These are phyloP conservation scores for Hiodon alosoides DNA, from an alignment of 2,113 vertebrate species.

Conservation along the genomic window DNA sequence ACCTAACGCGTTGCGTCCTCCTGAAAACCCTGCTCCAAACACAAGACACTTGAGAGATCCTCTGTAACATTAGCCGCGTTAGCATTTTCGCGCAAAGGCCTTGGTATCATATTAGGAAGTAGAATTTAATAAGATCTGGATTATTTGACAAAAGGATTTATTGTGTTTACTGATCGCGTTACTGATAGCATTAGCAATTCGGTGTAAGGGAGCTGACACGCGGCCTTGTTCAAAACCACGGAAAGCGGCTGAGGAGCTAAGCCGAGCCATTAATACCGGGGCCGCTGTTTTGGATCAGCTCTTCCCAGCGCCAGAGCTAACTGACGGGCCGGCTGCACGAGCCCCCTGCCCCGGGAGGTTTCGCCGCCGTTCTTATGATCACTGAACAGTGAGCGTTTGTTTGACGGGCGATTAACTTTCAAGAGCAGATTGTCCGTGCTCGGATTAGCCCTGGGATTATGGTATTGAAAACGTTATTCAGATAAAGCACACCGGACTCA, in stretches of 20 bases:
- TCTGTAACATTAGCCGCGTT: background rate
- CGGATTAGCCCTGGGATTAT: constrained; percentile 40
- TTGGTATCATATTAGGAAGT: too few relatives aligned
- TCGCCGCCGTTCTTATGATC: constrained; percentile 34
- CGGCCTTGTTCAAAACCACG: background rate
- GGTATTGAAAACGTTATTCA: constrained; percentile 31
- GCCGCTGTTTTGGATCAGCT: background rate
- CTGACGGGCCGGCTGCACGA: constrained; percentile 6
- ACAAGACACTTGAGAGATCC: background rate
- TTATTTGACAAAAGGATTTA: too few relatives aligned
- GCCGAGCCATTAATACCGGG: background rate
- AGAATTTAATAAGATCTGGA: too few relatives aligned
- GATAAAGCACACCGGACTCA: constrained; percentile 31
- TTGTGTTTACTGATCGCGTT: background rate
- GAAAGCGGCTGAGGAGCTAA: background rate
- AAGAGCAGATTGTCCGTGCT: constrained; percentile 36
- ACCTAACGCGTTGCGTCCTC: constrained; percentile 18
- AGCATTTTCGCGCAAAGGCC: too few relatives aligned
- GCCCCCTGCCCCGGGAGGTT: constrained; percentile 23
- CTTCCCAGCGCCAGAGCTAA: background rate
- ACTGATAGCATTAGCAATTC: background rate
- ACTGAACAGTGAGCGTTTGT: constrained; percentile 36
- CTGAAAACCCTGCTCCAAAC: constrained; percentile 3
- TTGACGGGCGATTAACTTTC: constrained; percentile 50
- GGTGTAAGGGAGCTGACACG: background rate